phyloP scores from a whole-genome alignment of 2,888 invertebrate species.

The Eupeodes luniger region DNA sequence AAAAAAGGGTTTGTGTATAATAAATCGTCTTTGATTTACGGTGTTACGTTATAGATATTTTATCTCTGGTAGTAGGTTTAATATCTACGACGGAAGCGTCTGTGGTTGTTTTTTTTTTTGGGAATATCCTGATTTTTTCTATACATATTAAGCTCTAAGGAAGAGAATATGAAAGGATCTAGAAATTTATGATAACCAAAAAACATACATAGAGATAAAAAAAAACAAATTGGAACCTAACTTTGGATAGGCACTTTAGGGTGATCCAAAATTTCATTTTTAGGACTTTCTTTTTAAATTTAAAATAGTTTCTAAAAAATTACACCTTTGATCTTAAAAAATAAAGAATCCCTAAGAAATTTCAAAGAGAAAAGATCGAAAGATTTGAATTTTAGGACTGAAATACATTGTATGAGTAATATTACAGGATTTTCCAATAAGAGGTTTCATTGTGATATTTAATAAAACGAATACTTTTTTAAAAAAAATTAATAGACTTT shows the following conservation, averaged over 20 bases:
- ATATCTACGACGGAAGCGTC: not conserved
- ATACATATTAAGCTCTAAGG: not conserved
- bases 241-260: not conserved
- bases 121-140: not conserved
- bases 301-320: too few species aligned
- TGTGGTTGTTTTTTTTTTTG: not conserved
- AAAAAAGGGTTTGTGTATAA: slow-evolving; percentile 27
- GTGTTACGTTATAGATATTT: slow-evolving; percentile 12
- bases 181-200: not conserved
- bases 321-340: too few species aligned
- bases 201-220: not conserved
- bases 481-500: too few species aligned
- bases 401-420: too few species aligned
- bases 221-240: not conserved
- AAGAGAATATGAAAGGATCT: not conserved
- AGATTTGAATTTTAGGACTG: too few species aligned
- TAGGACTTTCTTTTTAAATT: too few species aligned
- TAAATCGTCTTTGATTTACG: slow-evolving; percentile 47
- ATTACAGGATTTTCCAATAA: too few species aligned
- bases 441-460: too few species aligned
- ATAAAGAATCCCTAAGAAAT: too few species aligned
- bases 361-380: too few species aligned
- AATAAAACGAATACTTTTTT: too few species aligned
- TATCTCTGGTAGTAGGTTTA: not conserved
- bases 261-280: too few species aligned